A percentile compares a stretch with the other conserved stretches of the same genome.
phyloP scores from a whole-genome alignment of 2,888 invertebrate species.

The Subacronicta megacephala region DNA sequence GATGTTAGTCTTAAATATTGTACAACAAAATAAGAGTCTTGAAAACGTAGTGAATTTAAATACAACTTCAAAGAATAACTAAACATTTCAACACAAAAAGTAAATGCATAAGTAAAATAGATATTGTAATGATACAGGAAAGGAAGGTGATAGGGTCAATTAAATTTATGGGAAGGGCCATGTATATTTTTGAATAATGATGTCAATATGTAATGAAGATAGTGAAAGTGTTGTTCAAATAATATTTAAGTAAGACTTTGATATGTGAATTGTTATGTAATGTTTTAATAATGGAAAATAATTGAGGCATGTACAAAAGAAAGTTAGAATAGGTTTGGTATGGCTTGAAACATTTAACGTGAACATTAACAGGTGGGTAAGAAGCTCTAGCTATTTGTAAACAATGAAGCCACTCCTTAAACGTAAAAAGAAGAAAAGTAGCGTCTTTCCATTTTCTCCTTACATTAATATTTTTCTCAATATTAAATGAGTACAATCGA shows the following conservation, averaged over 20 bases:
- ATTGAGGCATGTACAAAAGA: slow-evolving; percentile 40
- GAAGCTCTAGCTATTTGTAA: slow-evolving; percentile 15
- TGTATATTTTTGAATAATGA: slow-evolving; percentile 51
- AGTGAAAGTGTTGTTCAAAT: slow-evolving; percentile 49
- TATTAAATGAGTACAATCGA: neutral
- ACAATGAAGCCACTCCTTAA: slow-evolving; percentile 5
- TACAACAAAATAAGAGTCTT: slow-evolving; percentile 1
- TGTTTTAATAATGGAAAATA: slow-evolving; percentile 41
- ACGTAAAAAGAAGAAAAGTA: neutral
- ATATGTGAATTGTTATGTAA: slow-evolving; percentile 41
- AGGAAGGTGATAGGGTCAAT: slow-evolving; percentile 60
- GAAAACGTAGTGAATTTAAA: neutral
- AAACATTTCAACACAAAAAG: neutral
- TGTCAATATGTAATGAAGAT: slow-evolving; percentile 40
- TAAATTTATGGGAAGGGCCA: slow-evolving; percentile 54
- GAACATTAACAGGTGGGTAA: slow-evolving; percentile 13
- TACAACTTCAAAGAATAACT: neutral
- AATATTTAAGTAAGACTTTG: slow-evolving; percentile 31
- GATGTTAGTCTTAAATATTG: too few species aligned
- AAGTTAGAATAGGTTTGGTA: slow-evolving; percentile 26
- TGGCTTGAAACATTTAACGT: slow-evolving; percentile 25
- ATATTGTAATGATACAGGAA: slow-evolving; percentile 49
- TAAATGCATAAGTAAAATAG: slow-evolving; percentile 24
- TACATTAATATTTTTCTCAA: neutral
- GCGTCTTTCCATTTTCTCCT: slow-evolving; percentile 2